A percentile compares a stretch with the other conserved stretches of the same genome.
These are phyloP conservation scores for Crotalus horridus DNA, from an alignment of 2,113 vertebrate genomes.

Conservation along the genomic window DNA sequence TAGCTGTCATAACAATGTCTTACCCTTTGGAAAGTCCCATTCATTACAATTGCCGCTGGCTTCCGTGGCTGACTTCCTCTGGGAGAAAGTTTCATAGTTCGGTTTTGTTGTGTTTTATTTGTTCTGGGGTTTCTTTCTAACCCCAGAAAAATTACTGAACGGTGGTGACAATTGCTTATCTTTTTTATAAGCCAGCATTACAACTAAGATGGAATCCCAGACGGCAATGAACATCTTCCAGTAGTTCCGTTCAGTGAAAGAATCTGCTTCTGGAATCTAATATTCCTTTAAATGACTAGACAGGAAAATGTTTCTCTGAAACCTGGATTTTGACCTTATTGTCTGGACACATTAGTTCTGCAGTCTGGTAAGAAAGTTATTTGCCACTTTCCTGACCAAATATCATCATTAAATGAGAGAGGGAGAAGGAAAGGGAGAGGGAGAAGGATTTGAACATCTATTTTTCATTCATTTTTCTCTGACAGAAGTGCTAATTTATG, in stretches of 20 bases:
- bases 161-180: background rate
- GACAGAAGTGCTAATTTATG: background rate
- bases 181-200: background rate
- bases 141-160: background rate
- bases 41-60: background rate
- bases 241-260: background rate
- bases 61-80: background rate
- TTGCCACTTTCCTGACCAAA: background rate
- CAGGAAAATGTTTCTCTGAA: background rate
- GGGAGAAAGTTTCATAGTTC: background rate
- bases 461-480: background rate
- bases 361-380: background rate
- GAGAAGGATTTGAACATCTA: no score
- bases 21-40: conserved; percentile 1
- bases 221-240: background rate
- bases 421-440: background rate
- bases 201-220: background rate
- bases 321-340: background rate
- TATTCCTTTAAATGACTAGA: background rate
- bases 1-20: conserved; percentile 26
- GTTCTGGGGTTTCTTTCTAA: conserved; percentile 7
- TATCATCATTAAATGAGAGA: background rate
- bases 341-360: background rate
- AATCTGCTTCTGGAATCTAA: background rate
- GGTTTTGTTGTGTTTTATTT: conserved; percentile 7